Percentiles rank a stretch among this genome's conserved stretches.
phyloP scores from a whole-genome alignment of 2,888 invertebrate genomes.

The Operophtera brumata region DNA sequence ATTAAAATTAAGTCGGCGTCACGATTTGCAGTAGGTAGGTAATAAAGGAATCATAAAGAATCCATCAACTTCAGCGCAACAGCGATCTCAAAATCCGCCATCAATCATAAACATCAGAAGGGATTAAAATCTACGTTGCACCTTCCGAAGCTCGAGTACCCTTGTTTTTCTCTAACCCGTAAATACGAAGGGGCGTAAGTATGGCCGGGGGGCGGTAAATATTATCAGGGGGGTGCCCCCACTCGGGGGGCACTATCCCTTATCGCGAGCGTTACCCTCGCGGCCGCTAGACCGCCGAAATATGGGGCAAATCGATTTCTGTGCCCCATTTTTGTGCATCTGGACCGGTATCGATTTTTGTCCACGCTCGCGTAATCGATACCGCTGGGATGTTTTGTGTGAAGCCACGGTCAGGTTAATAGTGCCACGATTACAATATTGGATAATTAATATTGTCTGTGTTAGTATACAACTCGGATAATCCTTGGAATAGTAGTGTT shows the following conservation, averaged over 20 bases:
- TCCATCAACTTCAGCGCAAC: slow-evolving; percentile 75
- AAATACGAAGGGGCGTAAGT: slow-evolving; percentile 81
- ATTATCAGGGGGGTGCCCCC: slow-evolving; percentile 73
- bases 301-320: slow-evolving; percentile 79
- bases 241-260: slow-evolving; percentile 77
- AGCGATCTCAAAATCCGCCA: slow-evolving; percentile 78
- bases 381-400: slow-evolving; percentile 11
- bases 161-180: slow-evolving; percentile 81
- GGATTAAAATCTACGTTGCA: slow-evolving; percentile 82
- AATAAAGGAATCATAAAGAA: slow-evolving; percentile 63
- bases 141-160: slow-evolving; percentile 80
- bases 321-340: slow-evolving; percentile 80
- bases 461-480: too few relatives aligned
- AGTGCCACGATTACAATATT: neutral
- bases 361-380: slow-evolving; percentile 28
- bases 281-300: slow-evolving; percentile 76
- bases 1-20: slow-evolving; percentile 52
- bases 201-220: slow-evolving; percentile 80
- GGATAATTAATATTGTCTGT: neutral
- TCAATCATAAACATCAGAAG: slow-evolving; percentile 81
- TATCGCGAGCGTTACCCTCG: slow-evolving; percentile 81
- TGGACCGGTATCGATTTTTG: slow-evolving; percentile 77
- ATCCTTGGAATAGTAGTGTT: too few relatives aligned
- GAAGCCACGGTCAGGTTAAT: slow-evolving; percentile 11
- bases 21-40: slow-evolving; percentile 35